Evolutionary conservation across 2,113 vertebrate genomes (phyloP).

Genomic region (Seriola dumerili): DNA sequence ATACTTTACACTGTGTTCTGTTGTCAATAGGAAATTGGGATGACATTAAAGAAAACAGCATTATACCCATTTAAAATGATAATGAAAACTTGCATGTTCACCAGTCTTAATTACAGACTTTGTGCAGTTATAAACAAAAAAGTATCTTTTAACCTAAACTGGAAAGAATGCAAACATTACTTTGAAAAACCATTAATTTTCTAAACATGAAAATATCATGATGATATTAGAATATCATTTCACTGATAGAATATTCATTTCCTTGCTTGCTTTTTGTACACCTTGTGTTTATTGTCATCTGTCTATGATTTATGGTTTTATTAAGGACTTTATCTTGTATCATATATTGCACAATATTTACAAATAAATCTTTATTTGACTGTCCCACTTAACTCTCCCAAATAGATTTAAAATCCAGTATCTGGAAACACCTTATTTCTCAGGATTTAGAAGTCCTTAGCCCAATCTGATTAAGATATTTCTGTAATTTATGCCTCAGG

Average conservation of each 20-base stretch:
- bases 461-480: constrained; percentile 10
- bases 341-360: not conserved
- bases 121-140: not conserved
- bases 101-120: not conserved
- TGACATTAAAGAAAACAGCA: not conserved
- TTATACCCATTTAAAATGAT: not conserved
- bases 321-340: not conserved
- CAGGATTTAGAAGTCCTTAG: not conserved
- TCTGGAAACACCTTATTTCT: not conserved
- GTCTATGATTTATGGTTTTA: not conserved
- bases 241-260: not conserved
- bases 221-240: not conserved
- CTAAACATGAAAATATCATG: not conserved
- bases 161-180: not conserved
- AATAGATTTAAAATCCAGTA: not conserved
- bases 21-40: not conserved
- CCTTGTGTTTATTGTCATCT: not conserved
- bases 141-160: not conserved
- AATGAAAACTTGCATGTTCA: not conserved
- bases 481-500: not conserved
- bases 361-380: not conserved
- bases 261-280: not conserved
- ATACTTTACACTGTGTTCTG: not conserved
- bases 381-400: not conserved
- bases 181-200: not conserved